Base-by-base conservation (phyloP, 1,140 invertebrate species). In the Neodiprion fabricii region DNA sequence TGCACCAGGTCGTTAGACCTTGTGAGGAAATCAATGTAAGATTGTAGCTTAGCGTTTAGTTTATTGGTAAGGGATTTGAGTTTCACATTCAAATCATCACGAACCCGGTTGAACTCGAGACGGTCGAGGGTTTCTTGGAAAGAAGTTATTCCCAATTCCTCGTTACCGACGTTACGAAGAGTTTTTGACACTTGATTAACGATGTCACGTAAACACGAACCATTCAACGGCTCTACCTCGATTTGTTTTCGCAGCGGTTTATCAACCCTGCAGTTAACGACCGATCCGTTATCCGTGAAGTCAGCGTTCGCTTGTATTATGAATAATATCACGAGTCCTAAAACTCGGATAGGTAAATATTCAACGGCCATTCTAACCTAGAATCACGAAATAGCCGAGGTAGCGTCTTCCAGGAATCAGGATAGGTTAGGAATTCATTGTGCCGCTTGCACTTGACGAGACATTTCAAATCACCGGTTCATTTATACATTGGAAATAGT, bases 61-160 rank as follows among this genome's bases (percentile, higher is more conserved):
- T 83, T 86, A 2, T 86, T 80, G 0, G 81, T 79, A 1, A 89
- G 77, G 1, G 74, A 72, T 53, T 78, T 82, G 7, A 89, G 40
- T 67, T 77, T 82, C 0, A 21, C 67, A 1, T 82, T 83, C 1
- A 85, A 69, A 11, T 76, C 81, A n/a, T 74, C 79, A 0, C 81
- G 74, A 0, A 83, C 78, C 49, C 84, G 83, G 0, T 75, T 67
- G 65, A 87, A 87, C 61, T 87, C 86, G 23, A 87, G 73, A 50
- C 83, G 82, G n/a, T 85, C 80, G 0, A 88, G 74, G 66, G 84
- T 85, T n/a, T 80, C 78, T 67, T 88, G 85, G 67, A 88, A 88
- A 7, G 79, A 79, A 0, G 81, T 83, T 11, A 85, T 74, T 11
- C 87, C 86, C 14, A 89, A 83, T 65, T 89, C 87, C n/a, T 85